Evolutionary conservation across 1,140 invertebrate species (phyloP), one percentile per base, ranked within the genome.

Genomic region (Oreohelix idahoensis): DNA sequence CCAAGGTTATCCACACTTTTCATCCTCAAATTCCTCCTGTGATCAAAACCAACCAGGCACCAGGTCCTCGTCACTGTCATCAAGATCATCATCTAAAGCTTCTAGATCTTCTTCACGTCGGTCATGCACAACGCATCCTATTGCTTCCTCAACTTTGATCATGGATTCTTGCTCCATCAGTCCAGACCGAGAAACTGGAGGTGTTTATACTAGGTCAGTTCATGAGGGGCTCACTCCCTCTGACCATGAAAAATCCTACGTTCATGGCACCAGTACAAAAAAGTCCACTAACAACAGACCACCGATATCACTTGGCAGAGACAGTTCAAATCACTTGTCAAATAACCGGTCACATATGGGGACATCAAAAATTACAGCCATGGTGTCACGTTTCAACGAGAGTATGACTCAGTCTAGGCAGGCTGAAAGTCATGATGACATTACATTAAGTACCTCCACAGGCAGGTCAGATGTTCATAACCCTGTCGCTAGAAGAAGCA

Each of bases 151-250:
- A 35, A 88, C 88, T 35, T 73, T 88, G 79, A 86, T 89, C 17
- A 81, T 76, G 20, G 85, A 86, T 15, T 80, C 86, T 17, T 69
- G 70, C 42, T 69, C 75, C 20, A 58, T 15, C 5, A 45, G 42
- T 45, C 42, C 15, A 45, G 5, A 8, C 15, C 5, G 42, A 66
- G 81, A 74, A 58, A 49, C 86, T 78, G 87, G 86, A 66, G 88
- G 88, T 83, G 86, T 89, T 15, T 89, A 89, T 78, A 89, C 88
- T 1, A 89, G 89, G 89, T 90, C 89, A 23, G 85, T 90, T 45
- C 86, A 89, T 78, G 88, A 89, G 58, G 84, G 80, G 23, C 88
- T 88, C 36, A 88, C 88, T 39, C 85, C 86, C 53, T 85, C 86
- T 15, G 86, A 86, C 74, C 80, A 89, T 5, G 87, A 90, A 77